phyloP scores from a whole-genome alignment of 2,888 invertebrate genomes.

The Orthosia cruda region DNA sequence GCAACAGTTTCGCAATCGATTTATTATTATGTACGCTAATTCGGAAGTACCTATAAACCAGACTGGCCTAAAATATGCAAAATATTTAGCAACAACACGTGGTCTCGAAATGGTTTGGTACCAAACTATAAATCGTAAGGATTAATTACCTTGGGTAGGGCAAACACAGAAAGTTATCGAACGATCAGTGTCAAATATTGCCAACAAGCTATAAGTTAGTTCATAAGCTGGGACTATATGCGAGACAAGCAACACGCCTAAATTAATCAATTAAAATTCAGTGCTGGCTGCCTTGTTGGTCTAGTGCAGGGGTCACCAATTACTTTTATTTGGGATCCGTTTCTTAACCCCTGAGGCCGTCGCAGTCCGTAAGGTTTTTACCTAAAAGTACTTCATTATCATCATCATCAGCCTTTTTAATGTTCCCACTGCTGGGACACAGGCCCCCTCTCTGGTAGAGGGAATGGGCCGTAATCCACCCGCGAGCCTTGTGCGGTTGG shows the following conservation, averaged over 20 bases:
- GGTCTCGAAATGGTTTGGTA: conserved; percentile 45
- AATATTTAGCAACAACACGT: conserved; percentile 62
- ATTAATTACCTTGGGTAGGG: conserved; percentile 61
- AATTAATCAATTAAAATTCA: conserved; percentile 51
- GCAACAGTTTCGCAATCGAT: conserved; percentile 57
- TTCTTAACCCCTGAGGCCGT: too few relatives aligned
- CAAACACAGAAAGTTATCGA: conserved; percentile 62
- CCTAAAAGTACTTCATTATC: too few relatives aligned
- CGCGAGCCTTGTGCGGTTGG: too few relatives aligned
- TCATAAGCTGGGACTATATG: conserved; percentile 27
- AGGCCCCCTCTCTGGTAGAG: too few relatives aligned
- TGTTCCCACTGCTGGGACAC: too few relatives aligned
- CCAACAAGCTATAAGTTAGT: conserved; percentile 39
- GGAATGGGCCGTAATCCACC: too few relatives aligned
- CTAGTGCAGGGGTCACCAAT: too few relatives aligned
- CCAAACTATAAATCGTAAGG: conserved; percentile 59
- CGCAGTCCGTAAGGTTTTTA: too few relatives aligned
- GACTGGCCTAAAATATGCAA: conserved; percentile 62
- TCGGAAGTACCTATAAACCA: conserved; percentile 61
- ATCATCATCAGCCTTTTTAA: too few relatives aligned
- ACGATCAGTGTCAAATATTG: conserved; percentile 61
- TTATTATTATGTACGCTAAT: conserved; percentile 55
- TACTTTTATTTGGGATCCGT: too few relatives aligned
- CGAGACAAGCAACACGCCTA: conserved; percentile 36
- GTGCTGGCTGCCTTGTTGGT: not conserved